Evolutionary conservation across 2,888 invertebrate species (phyloP).

Genomic region (Eristalis arbustorum): DNA sequence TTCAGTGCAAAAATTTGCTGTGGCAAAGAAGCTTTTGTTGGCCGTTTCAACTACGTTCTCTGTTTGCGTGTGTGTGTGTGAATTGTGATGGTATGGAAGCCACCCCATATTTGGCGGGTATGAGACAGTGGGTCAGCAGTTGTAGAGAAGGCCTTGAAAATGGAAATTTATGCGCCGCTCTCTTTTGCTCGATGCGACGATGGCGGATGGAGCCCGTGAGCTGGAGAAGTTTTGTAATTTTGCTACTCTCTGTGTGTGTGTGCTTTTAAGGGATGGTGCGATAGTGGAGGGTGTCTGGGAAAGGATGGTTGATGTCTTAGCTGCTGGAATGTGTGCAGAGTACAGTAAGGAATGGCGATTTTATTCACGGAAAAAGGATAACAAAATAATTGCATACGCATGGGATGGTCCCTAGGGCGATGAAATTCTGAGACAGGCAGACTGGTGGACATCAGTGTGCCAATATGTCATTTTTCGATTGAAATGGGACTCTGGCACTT

Average conservation of each 20-base stretch:
- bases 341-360: neutral
- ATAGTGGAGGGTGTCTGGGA: too few species aligned
- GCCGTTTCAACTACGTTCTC: neutral
- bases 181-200: constrained; percentile 32
- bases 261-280: neutral
- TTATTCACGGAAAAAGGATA: neutral
- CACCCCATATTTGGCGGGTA: constrained; percentile 41
- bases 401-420: too few species aligned
- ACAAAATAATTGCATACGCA: too few species aligned
- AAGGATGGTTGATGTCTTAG: neutral
- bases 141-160: constrained; percentile 70
- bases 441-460: too few species aligned
- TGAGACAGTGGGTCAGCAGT: constrained; percentile 35
- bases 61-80: neutral
- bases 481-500: too few species aligned
- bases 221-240: neutral
- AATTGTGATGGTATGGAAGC: neutral
- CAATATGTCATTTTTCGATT: too few species aligned
- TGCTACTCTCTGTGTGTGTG: neutral
- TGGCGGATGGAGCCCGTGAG: neutral
- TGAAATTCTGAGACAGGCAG: too few species aligned
- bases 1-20: constrained; percentile 56
- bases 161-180: constrained; percentile 54
- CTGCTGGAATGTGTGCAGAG: neutral
- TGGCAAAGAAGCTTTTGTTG: constrained; percentile 48